phyloP scores from a whole-genome alignment of 2,113 vertebrate genomes.

The Peucedramus taeniatus region DNA sequence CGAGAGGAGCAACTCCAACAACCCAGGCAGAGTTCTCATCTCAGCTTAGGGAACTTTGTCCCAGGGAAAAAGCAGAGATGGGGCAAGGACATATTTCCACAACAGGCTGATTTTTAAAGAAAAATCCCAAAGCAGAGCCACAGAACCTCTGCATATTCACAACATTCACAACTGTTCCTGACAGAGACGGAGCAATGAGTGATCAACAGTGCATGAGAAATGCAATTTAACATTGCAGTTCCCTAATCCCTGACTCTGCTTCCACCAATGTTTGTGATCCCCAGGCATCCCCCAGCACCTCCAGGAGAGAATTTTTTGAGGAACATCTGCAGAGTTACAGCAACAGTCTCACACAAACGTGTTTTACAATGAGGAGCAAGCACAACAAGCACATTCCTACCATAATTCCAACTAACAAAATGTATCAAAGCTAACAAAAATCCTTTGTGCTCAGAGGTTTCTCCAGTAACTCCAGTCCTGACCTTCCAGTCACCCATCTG shows the following conservation, averaged over 20 bases:
- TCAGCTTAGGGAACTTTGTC: neutral
- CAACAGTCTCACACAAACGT: accelerated
- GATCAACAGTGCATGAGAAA: neutral
- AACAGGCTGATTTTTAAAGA: neutral
- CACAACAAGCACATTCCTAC: neutral
- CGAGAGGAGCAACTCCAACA: neutral
- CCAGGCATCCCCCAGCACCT: neutral
- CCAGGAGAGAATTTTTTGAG: neutral
- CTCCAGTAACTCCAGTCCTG: neutral
- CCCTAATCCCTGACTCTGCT: neutral
- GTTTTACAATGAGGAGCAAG: accelerated
- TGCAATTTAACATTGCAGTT: accelerated
- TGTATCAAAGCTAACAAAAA: neutral
- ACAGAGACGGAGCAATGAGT: accelerated
- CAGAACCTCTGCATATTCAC: accelerated
- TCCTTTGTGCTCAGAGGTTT: neutral
- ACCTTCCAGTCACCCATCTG: neutral
- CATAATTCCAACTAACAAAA: neutral
- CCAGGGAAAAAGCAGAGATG: neutral
- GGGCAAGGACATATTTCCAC: neutral
- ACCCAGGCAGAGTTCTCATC: neutral
- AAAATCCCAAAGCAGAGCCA: neutral
- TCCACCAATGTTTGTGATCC: neutral
- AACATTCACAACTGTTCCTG: neutral
- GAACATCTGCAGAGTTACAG: neutral